These are phyloP conservation scores for Huso huso DNA, from an alignment of 2,797 vertebrate genomes.

Conservation along the genomic window DNA sequence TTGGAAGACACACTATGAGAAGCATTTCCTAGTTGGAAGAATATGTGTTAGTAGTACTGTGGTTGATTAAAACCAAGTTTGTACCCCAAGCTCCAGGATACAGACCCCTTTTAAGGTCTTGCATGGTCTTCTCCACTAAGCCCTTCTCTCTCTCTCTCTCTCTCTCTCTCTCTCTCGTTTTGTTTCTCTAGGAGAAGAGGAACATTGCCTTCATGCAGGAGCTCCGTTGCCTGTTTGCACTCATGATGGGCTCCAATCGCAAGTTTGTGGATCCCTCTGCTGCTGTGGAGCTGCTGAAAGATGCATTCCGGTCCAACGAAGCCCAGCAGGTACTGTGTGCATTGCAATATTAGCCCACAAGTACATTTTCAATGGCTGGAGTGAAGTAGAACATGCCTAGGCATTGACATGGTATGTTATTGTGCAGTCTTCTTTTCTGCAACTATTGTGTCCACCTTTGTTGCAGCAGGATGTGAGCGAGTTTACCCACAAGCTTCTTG, in stretches of 20 bases:
- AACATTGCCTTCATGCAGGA: slow-evolving; percentile 95
- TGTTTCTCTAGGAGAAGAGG: slow-evolving; percentile 75
- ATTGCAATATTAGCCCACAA: background rate
- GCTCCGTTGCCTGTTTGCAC: slow-evolving; percentile 83
- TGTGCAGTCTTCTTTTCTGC: background rate
- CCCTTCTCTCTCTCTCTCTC: too few relatives aligned
- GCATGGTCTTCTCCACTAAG: too few relatives aligned
- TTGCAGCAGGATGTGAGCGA: slow-evolving; percentile 90
- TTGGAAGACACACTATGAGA: too few relatives aligned
- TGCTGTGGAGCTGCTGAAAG: slow-evolving; percentile 80
- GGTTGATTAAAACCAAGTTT: too few relatives aligned
- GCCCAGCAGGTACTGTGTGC: slow-evolving; percentile 78
- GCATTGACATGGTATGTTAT: too few relatives aligned
- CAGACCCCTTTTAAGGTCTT: too few relatives aligned
- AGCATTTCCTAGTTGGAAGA: too few relatives aligned
- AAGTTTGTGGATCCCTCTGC: slow-evolving; percentile 88
- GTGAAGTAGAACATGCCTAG: too few relatives aligned
- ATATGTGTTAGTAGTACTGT: too few relatives aligned
- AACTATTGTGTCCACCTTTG: slow-evolving; percentile 7
- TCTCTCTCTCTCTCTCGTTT: background rate
- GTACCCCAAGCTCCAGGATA: too few relatives aligned
- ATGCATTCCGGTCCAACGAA: slow-evolving; percentile 79
- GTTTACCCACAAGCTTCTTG: slow-evolving; percentile 93
- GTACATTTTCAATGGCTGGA: too few relatives aligned
- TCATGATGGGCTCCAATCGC: slow-evolving; percentile 84